Percentiles rank a stretch among this genome's conserved stretches.
Conservation (phyloP, 2,113 vertebrate genomes). For the Naja naja region DNA sequence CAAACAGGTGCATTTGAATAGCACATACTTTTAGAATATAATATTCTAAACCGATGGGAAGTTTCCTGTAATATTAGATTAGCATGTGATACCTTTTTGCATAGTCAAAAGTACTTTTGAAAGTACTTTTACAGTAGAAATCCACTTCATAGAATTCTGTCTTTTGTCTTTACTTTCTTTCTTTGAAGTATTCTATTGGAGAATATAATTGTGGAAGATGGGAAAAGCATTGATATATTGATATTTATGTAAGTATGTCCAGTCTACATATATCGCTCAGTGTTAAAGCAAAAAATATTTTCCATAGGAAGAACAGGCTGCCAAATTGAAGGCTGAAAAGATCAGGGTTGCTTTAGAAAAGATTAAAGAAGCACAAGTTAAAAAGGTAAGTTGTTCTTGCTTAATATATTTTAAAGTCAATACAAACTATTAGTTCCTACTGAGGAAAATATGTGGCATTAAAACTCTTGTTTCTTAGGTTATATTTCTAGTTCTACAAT, state of each 20-base stretch:
- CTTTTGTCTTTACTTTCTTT: slow-evolving; percentile 23
- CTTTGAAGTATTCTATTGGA: not conserved
- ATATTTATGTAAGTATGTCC: not conserved
- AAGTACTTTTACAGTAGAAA: slow-evolving; percentile 17
- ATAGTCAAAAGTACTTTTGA: not conserved
- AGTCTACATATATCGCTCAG: not conserved
- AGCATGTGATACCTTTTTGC: not conserved
- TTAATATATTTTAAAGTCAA: not conserved
- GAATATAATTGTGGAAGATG: not conserved
- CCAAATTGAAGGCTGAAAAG: slow-evolving; percentile 96
- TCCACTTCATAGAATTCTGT: slow-evolving; percentile 23
- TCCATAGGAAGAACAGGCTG: slow-evolving; percentile 94
- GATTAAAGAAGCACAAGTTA: slow-evolving; percentile 98
- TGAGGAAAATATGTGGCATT: not conserved
- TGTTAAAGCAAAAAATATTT: slow-evolving; percentile 49
- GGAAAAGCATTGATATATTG: not conserved
- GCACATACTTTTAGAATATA: slow-evolving; percentile 11
- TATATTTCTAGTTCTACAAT: not conserved
- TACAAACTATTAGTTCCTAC: not conserved
- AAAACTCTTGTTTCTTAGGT: not conserved
- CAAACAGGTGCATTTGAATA: not conserved
- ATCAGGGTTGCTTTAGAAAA: slow-evolving; percentile 96
- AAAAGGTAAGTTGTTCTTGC: slow-evolving; percentile 81
- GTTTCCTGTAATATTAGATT: not conserved
- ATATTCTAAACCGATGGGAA: not conserved